Percentiles rank a stretch among this genome's conserved stretches.
Evolutionary conservation across 2,113 vertebrate genomes (phyloP).

Genomic region (Mus pahari): DNA sequence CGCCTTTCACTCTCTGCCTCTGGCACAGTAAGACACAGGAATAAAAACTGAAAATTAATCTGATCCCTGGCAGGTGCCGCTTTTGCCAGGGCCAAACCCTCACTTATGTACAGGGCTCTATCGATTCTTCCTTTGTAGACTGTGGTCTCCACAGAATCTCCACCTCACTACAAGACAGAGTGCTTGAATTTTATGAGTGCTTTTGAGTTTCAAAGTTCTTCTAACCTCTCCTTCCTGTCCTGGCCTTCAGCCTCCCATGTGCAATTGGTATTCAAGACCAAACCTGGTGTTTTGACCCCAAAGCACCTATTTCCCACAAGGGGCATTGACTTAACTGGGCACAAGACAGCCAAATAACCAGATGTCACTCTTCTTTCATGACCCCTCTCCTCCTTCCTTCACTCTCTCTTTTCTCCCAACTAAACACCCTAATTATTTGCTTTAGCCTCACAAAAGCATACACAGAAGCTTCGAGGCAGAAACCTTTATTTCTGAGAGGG

Average conservation of each 20-base stretch:
- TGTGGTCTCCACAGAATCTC: background rate
- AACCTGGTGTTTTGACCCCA: background rate
- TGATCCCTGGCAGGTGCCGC: background rate
- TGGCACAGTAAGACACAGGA: background rate
- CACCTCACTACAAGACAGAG: background rate
- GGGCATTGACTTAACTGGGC: background rate
- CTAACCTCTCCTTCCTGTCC: background rate
- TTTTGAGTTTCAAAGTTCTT: background rate
- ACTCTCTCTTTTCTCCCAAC: background rate
- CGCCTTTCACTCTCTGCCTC: background rate
- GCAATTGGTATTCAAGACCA: background rate
- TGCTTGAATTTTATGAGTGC: background rate
- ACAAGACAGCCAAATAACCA: background rate
- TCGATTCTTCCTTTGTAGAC: background rate
- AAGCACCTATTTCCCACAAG: background rate
- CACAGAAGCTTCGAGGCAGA: constrained; percentile 30
- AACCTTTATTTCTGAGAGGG: background rate
- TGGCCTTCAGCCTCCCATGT: background rate
- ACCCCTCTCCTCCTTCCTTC: background rate
- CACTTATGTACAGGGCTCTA: background rate
- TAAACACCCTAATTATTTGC: constrained; percentile 35
- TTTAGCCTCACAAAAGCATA: constrained; percentile 38
- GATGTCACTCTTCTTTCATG: background rate
- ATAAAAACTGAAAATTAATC: background rate
- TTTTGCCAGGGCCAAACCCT: background rate